These are phyloP conservation scores for Rhynchomys soricoides DNA, from an alignment of 2,113 vertebrate species.

Conservation along the genomic window DNA sequence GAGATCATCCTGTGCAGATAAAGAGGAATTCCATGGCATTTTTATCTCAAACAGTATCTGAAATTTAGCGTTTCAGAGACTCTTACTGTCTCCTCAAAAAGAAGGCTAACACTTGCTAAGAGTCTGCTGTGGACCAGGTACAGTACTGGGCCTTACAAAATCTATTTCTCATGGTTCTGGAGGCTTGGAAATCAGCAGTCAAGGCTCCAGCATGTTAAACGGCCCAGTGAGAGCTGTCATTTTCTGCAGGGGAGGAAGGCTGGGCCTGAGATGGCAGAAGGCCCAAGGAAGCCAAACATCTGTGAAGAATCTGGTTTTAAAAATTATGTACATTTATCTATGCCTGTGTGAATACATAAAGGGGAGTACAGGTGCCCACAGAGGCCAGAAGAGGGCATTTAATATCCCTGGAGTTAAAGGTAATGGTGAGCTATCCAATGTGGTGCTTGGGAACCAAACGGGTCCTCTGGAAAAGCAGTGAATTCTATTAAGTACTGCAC, in stretches of 20 bases:
- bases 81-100: not conserved
- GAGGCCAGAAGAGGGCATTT: not conserved
- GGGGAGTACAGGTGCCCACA: not conserved
- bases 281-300: not conserved
- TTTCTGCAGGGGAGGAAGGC: not conserved
- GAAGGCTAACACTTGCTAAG: not conserved
- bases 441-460: too few relatives aligned
- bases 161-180: not conserved
- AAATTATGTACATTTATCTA: too few relatives aligned
- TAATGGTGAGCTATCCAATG: not conserved
- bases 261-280: not conserved
- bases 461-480: not conserved
- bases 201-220: not conserved
- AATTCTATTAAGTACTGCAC: too few relatives aligned
- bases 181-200: not conserved
- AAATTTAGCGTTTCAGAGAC: constrained; percentile 40
- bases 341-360: not conserved
- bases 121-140: not conserved
- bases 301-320: not conserved
- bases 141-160: not conserved
- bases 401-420: not conserved
- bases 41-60: not conserved
- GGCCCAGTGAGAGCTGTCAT: not conserved
- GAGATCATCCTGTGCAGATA: constrained; percentile 2
- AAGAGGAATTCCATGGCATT: not conserved